phyloP scores from a whole-genome alignment of 2,797 vertebrate genomes.

The Ctenopoma multispine region DNA sequence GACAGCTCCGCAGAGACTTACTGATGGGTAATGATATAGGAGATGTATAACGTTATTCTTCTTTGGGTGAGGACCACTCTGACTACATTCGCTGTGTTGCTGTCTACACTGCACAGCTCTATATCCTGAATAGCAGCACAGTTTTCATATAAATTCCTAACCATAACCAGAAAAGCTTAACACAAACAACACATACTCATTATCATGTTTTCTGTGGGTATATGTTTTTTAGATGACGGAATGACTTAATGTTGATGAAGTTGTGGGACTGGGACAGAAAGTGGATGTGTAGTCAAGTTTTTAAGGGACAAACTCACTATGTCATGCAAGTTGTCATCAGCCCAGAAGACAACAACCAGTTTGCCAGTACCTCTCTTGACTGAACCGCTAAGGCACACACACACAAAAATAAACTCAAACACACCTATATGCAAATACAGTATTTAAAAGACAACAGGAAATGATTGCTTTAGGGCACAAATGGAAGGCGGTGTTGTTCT shows the following conservation, averaged over 20 bases:
- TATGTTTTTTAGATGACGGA: constrained; percentile 87
- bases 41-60: not conserved
- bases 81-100: constrained; percentile 97
- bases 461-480: too few species aligned
- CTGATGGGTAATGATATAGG: constrained; percentile 42
- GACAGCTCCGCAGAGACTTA: constrained; percentile 21
- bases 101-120: constrained; percentile 94
- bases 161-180: too few species aligned
- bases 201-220: constrained; percentile 1
- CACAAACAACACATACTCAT: too few species aligned
- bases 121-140: constrained; percentile 92
- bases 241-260: constrained; percentile 98
- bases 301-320: constrained; percentile 97
- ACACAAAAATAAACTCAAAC: too few species aligned
- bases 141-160: too few species aligned
- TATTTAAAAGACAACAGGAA: too few species aligned
- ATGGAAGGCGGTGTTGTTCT: too few species aligned
- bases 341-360: constrained; percentile 97
- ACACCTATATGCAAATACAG: not conserved
- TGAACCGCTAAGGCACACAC: constrained; percentile 92
- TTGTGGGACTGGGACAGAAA: constrained; percentile 98
- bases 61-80: constrained; percentile 87
- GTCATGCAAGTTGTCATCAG: constrained; percentile 98
- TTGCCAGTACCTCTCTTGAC: constrained; percentile 94
- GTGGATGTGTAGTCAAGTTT: constrained; percentile 94